Evolutionary conservation across 2,888 invertebrate genomes (phyloP), one percentile per base, ranked within the genome.

Genomic region (Pyrgus malvae): DNA sequence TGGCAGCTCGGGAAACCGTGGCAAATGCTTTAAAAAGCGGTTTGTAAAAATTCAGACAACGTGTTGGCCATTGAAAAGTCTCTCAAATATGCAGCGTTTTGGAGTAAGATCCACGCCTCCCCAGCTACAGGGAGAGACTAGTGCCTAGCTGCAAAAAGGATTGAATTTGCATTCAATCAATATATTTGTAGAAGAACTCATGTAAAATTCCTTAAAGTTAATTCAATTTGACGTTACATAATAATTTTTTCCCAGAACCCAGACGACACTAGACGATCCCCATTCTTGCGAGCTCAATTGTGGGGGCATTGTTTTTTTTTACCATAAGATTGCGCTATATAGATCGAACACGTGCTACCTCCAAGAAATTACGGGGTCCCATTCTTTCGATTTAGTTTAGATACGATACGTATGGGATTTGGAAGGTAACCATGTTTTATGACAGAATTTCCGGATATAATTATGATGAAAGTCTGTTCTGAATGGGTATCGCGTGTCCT

Each of bases 271-370:
- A 37, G 44, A 45, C 29, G 40, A 45, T 53, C 27, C 37, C 9
- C 33, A 49, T 49, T 41, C 16, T 49, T 31, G 19, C 12, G 50
- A 27, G 33, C 25, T 25, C 35, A 17, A 17, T 53, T 35, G 50
- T 50, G 56, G 59, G 66, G 65, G 71, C 62, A 65, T 76, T 78
- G 73, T 76, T 78, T 79, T 80, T n/a, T 76, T 75, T 68, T 64
- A 55, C 61, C 62, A 69, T 73, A 65, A 73, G 78, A 82, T 80
- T 78, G 76, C 74, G 70, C 73, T 66, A 76, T 76, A 76, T 72
- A 76, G 72, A 61, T 59, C 62, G 61, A 75, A 84, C 89, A 88
- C 87, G 89, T 88, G 89, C 85, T 80, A 74, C 72, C 73, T 74
- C 72, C 59, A 75, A 78, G 77, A 78, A 79, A 83, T 80, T 78